phyloP scores from a whole-genome alignment of 2,113 vertebrate genomes.

The Neotragus moschatus region DNA sequence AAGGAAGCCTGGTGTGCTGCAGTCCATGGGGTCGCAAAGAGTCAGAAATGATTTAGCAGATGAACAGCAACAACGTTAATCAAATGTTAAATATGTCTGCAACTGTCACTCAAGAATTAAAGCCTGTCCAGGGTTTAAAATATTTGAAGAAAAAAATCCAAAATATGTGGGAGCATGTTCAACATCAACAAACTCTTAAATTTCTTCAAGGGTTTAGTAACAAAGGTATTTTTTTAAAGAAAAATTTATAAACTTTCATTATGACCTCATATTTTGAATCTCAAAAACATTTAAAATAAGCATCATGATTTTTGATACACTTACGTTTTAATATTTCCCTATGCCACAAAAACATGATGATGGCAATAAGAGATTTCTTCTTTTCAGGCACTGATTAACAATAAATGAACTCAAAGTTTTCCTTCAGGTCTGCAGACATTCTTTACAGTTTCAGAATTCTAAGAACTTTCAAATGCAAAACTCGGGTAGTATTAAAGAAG shows the following conservation, averaged over 20 bases:
- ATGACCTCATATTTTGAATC: neutral
- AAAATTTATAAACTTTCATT: neutral
- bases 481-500: neutral
- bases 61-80: neutral
- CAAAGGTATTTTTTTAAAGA: neutral
- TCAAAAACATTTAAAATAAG: neutral
- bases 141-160: neutral
- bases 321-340: neutral
- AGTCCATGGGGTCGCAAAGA: neutral
- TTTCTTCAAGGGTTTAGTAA: neutral
- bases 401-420: neutral
- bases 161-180: neutral
- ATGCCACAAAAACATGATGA: neutral
- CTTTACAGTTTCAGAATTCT: neutral
- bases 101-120: neutral
- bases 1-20: neutral
- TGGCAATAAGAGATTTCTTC: neutral
- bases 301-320: neutral
- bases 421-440: neutral
- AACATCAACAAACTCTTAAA: neutral
- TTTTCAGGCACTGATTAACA: neutral
- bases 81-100: neutral
- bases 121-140: neutral
- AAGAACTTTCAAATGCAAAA: neutral
- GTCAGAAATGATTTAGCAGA: neutral